phyloP scores from a whole-genome alignment of 1,140 invertebrate species.

The Bombus waltoni region DNA sequence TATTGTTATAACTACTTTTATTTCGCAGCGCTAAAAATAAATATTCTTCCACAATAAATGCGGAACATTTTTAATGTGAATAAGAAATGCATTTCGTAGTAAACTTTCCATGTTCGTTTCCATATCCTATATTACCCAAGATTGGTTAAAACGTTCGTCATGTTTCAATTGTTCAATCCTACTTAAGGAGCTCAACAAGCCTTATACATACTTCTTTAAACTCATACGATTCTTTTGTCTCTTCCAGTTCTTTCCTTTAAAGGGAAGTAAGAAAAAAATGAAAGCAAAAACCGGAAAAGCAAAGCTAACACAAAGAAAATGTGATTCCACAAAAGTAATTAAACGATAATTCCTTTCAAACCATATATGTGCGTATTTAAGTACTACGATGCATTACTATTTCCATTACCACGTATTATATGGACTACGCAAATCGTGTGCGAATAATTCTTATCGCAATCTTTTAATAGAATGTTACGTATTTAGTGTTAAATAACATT shows the following conservation, averaged over 20 bases:
- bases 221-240: not conserved
- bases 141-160: not conserved
- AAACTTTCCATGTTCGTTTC: not conserved
- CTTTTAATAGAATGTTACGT: not conserved
- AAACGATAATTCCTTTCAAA: not conserved
- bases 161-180: not conserved
- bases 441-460: not conserved
- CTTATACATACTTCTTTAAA: not conserved
- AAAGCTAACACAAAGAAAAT: not conserved
- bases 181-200: not conserved
- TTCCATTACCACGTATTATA: not conserved
- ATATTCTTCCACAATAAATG: too few relatives aligned
- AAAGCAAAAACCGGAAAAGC: not conserved
- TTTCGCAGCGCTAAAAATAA: too few relatives aligned
- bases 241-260: not conserved
- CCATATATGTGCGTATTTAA: too few relatives aligned
- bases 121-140: too few relatives aligned
- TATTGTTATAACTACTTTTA: too few relatives aligned
- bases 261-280: not conserved
- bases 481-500: not conserved
- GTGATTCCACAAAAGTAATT: not conserved
- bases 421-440: too few relatives aligned
- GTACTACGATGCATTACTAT: too few relatives aligned
- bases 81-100: not conserved
- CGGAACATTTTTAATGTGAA: too few relatives aligned